These are phyloP conservation scores for Amorpha juglandis DNA, from an alignment of 2,888 invertebrate species.

Conservation along the genomic window DNA sequence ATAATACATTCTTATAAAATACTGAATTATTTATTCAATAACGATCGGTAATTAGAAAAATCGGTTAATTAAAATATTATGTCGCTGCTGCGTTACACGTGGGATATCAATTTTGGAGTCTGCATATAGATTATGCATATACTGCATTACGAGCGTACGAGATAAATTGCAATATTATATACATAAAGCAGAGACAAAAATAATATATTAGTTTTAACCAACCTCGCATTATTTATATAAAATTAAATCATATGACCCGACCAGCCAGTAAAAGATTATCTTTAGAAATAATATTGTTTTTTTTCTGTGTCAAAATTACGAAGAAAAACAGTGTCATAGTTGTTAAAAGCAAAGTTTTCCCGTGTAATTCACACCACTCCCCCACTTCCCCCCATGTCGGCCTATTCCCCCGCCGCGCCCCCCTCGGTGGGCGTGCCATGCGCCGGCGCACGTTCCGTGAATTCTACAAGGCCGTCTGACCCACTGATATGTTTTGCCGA, in stretches of 20 bases:
- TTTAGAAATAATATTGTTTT: no score
- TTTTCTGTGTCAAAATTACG: no score
- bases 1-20: not conserved
- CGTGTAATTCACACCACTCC: not conserved
- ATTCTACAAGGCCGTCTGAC: slow-evolving; percentile 68
- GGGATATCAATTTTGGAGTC: not conserved
- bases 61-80: not conserved
- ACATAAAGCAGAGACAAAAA: no score
- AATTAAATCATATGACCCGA: no score
- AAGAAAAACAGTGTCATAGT: no score
- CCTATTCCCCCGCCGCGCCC: slow-evolving; percentile 29
- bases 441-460: slow-evolving; percentile 63
- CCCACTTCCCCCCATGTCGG: not conserved
- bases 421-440: slow-evolving; percentile 53
- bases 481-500: slow-evolving; percentile 58
- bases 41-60: not conserved
- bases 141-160: no score
- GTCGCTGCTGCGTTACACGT: not conserved
- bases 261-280: no score
- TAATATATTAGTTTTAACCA: no score
- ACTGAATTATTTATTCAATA: not conserved
- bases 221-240: no score
- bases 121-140: not conserved
- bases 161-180: not conserved
- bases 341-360: no score